Evolutionary conservation across 2,797 vertebrate genomes (phyloP).

Genomic region (Lepilemur ruficaudatus): DNA sequence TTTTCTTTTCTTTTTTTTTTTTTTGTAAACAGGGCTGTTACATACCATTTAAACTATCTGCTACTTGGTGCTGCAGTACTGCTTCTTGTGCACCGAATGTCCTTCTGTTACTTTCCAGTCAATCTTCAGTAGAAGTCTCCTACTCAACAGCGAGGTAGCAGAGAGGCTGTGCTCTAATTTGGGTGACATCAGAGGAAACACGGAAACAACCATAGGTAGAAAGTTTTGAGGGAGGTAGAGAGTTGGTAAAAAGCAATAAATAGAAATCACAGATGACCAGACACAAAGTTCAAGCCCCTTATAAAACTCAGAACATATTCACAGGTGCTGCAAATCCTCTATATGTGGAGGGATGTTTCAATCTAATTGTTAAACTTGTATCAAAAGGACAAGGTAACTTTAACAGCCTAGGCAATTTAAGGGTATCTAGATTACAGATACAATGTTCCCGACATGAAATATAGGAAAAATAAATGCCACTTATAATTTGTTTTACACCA

Average conservation of each 20-base stretch:
- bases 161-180: neutral
- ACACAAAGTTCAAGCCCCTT: neutral
- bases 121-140: neutral
- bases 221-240: neutral
- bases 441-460: neutral
- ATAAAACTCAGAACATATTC: neutral
- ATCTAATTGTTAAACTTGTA: neutral
- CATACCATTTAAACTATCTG: neutral
- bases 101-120: neutral
- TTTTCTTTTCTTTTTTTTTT: neutral
- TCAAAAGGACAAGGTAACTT: neutral
- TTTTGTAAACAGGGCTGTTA: neutral
- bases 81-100: accelerated
- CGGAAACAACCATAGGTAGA: neutral
- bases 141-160: too few relatives aligned
- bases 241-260: neutral
- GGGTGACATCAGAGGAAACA: neutral
- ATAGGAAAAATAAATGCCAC: neutral
- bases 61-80: neutral
- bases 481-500: neutral
- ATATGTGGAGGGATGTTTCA: neutral
- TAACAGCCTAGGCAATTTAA: neutral
- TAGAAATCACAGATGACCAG: neutral
- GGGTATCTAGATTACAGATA: neutral
- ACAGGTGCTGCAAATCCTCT: neutral